A percentile compares a stretch with the other conserved stretches of the same genome.
phyloP scores from a whole-genome alignment of 1,140 invertebrate genomes.

The Proales similis region DNA sequence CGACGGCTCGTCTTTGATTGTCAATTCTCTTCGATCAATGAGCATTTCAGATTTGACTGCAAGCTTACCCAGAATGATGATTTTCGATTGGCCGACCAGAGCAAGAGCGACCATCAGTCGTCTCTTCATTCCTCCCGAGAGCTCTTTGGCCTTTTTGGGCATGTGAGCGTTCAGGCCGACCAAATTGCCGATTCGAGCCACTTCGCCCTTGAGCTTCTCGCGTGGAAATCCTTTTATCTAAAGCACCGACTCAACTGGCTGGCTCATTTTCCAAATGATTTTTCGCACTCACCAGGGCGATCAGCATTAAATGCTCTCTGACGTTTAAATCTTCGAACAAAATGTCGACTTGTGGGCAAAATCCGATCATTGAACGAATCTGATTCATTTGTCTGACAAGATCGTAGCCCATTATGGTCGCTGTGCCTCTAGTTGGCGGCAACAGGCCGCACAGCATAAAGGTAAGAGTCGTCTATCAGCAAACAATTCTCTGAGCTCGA shows the following conservation, averaged over 20 bases:
- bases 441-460: constrained; percentile 59
- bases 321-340: constrained; percentile 85
- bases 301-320: constrained; percentile 78
- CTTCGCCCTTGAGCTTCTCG: constrained; percentile 56
- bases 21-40: too few species aligned
- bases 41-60: too few species aligned
- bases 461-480: constrained; percentile 16
- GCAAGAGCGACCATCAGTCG: constrained; percentile 56
- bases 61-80: constrained; percentile 51
- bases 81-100: constrained; percentile 54
- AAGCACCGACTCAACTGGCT: constrained; percentile 38
- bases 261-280: neutral
- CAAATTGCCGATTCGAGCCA: constrained; percentile 53
- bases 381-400: constrained; percentile 55
- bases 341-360: constrained; percentile 91
- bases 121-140: constrained; percentile 56
- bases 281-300: constrained; percentile 55
- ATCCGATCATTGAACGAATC: constrained; percentile 66
- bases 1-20: constrained; percentile 70
- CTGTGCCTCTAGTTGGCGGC: constrained; percentile 64
- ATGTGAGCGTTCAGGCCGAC: constrained; percentile 60
- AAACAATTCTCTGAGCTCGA: neutral
- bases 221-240: constrained; percentile 62
- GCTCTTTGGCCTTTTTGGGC: constrained; percentile 62
- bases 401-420: constrained; percentile 63